Evolutionary conservation across 2,888 invertebrate species (phyloP), one percentile per base, ranked within the genome.

Genomic region (Pyrocoelia pectoralis): DNA sequence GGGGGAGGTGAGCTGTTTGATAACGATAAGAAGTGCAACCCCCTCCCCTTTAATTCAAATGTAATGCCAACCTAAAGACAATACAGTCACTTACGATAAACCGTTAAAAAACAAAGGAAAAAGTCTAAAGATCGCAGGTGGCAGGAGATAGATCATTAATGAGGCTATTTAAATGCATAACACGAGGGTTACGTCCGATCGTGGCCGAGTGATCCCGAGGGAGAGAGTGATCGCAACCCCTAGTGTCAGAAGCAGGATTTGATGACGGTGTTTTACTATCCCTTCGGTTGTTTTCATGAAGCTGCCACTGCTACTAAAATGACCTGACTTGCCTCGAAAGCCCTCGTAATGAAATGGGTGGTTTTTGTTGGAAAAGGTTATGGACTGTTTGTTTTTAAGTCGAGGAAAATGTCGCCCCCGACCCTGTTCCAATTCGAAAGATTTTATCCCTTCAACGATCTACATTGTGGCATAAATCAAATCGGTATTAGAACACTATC

Each of bases 131-230:
- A 79, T 78, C 79, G 79, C 79, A 79, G 79, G 79, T 79, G 79
- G 78, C 77, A 73, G 74, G 69, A 66, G 73, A 69, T 69, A 66
- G 66, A 73, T 75, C 77, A 79, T 80, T 82, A 82, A 83, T 82
- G 81, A 82, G 79, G 78, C 81, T 79, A 83, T 83, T 82, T 83
- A 83, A 83, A 83, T 83, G 83, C 83, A 82, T 82, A 80, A 81
- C 80, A 77, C 77, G 75, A 75, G 78, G 77, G 77, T 76, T 72
- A 74, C 73, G 74, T 69, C 74, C 77, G 77, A 77, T 76, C 74
- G 67, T 71, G 72, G 66, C 73, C 76, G 75, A 76, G 65, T 52
- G 68, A 52, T 74, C 76, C 72, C 77, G 76, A 68, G 77, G 75
- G 77, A 74, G n/a, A n/a, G 33, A 60, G 60, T 66, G 61, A 65